A percentile compares a stretch with the other conserved stretches of the same genome.
Evolutionary conservation across 2,888 invertebrate genomes (phyloP).

Genomic region (Brenthis ino): DNA sequence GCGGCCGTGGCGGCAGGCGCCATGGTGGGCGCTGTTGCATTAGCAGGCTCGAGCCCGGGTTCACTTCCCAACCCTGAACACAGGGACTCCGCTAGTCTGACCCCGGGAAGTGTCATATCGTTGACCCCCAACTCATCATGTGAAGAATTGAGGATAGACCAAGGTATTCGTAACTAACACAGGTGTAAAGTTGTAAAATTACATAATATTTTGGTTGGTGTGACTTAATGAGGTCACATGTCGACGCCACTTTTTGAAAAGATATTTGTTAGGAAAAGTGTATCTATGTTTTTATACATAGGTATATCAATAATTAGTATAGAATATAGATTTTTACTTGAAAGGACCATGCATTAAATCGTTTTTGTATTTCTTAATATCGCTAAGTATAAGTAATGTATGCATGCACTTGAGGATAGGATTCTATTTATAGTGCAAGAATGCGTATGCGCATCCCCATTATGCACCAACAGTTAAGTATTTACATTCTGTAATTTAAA

Average conservation of each 20-base stretch:
- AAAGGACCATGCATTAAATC: not conserved
- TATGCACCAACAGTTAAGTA: constrained; percentile 4
- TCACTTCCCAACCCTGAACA: constrained; percentile 73
- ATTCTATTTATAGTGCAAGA: constrained; percentile 27
- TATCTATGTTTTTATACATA: too few species aligned
- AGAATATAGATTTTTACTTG: too few species aligned
- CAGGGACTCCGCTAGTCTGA: constrained; percentile 78
- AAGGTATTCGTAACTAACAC: constrained; percentile 44
- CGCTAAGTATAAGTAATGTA: constrained; percentile 14
- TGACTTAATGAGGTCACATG: too few species aligned
- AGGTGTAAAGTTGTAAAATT: not conserved
- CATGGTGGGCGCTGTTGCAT: constrained; percentile 74
- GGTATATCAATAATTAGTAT: too few species aligned
- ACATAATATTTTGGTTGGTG: not conserved
- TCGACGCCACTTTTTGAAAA: too few species aligned
- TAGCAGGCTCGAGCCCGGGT: constrained; percentile 78
- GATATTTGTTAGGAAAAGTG: too few species aligned
- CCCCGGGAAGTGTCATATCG: constrained; percentile 84
- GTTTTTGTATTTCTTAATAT: constrained; percentile 15
- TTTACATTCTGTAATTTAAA: too few species aligned
- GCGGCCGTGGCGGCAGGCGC: constrained; percentile 72
- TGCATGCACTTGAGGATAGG: constrained; percentile 15
- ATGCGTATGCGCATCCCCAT: constrained; percentile 26
- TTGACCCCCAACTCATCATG: constrained; percentile 88
- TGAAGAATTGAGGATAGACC: constrained; percentile 83